These are phyloP conservation scores for Hylyphantes graminicola DNA, from an alignment of 1,140 invertebrate genomes.

Conservation along the genomic window DNA sequence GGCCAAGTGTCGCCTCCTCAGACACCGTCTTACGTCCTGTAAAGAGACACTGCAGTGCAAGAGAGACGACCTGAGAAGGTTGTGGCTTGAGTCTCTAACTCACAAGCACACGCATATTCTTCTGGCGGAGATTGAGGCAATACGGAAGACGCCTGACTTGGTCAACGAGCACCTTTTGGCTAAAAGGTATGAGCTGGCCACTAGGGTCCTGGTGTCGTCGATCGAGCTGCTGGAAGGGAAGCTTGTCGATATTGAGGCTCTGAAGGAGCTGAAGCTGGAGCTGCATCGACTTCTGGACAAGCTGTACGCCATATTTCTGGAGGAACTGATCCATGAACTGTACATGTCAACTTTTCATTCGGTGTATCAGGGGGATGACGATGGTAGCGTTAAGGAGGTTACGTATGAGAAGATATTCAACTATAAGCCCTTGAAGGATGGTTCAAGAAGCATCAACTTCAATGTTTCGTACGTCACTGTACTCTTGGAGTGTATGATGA, in stretches of 20 bases:
- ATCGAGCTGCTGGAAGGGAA: slow-evolving; percentile 1
- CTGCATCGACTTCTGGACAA: slow-evolving; percentile 16
- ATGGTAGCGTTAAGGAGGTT: background rate
- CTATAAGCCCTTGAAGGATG: background rate
- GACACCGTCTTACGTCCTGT: slow-evolving; percentile 79
- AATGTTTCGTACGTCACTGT: slow-evolving; percentile 69
- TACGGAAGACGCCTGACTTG: slow-evolving; percentile 81
- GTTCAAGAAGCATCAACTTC: background rate
- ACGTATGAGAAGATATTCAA: slow-evolving; percentile 27
- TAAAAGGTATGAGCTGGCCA: slow-evolving; percentile 88
- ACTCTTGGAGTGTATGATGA: slow-evolving; percentile 86
- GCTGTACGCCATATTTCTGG: slow-evolving; percentile 25
- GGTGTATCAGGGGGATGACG: slow-evolving; percentile 4
- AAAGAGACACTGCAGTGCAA: slow-evolving; percentile 90
- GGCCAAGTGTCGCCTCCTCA: slow-evolving; percentile 17
- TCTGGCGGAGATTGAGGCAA: slow-evolving; percentile 80
- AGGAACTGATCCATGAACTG: slow-evolving; percentile 29
- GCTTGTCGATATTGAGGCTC: background rate
- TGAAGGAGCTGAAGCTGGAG: slow-evolving; percentile 29
- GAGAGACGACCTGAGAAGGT: slow-evolving; percentile 89
- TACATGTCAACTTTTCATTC: slow-evolving; percentile 17
- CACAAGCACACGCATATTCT: slow-evolving; percentile 89
- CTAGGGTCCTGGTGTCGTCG: slow-evolving; percentile 76
- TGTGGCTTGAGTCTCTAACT: slow-evolving; percentile 93
- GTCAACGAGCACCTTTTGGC: slow-evolving; percentile 77